Evolutionary conservation across 2,888 invertebrate genomes (phyloP).

Genomic region (Cataglyphis albicans): DNA sequence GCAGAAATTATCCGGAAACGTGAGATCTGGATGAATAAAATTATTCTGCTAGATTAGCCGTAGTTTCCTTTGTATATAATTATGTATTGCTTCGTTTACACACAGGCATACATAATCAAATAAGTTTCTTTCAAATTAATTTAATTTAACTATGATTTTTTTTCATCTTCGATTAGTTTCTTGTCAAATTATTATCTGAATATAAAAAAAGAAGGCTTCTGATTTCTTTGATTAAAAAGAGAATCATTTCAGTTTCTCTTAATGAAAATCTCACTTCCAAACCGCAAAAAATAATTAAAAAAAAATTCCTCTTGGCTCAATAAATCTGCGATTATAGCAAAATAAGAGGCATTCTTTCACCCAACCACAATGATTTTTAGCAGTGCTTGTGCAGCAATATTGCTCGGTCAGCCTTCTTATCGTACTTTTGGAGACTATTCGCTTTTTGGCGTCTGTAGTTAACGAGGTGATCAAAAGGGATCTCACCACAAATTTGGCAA

Average conservation of each 20-base stretch:
- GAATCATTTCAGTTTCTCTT: background rate
- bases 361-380: slow-evolving; percentile 3
- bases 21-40: slow-evolving; percentile 30
- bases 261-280: background rate
- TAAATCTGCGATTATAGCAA: background rate
- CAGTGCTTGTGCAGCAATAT: slow-evolving; percentile 32
- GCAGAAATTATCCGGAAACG: slow-evolving; percentile 17
- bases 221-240: background rate
- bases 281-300: background rate
- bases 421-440: background rate
- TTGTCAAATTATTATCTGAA: background rate
- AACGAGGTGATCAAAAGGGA: slow-evolving; percentile 22
- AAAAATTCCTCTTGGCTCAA: background rate
- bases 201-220: background rate
- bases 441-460: slow-evolving; percentile 4
- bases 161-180: background rate
- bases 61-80: slow-evolving; percentile 15
- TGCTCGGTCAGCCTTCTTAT: background rate
- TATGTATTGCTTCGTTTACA: background rate
- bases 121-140: background rate
- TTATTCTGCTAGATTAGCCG: slow-evolving; percentile 30
- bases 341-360: slow-evolving; percentile 13
- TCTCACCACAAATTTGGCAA: slow-evolving; percentile 13
- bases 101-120: background rate
- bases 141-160: background rate